Base-by-base conservation (phyloP, 1,140 invertebrate species). In the Nomia melanderi region DNA sequence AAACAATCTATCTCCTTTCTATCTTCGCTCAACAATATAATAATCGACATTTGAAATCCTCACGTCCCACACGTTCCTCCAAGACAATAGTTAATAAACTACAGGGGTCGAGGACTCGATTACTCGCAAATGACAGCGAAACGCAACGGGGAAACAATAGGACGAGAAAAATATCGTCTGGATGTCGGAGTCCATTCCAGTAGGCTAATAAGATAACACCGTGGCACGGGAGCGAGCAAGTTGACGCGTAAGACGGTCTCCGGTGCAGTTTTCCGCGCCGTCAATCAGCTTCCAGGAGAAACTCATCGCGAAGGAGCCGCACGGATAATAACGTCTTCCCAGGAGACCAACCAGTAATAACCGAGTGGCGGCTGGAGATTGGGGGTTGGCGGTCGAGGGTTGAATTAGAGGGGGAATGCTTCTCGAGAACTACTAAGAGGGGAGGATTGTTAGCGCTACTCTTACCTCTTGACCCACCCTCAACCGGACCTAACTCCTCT, bases 321-420 rank as follows among this genome's bases (percentile, higher is more conserved):
- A 77, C 56, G 79, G 87, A 84, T 87, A 88, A 88, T 88, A 87
- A 87, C 85, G 85, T 88, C 81, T 70, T 86, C 81, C 82, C 85
- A 31, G 60, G 81, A 75, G 83, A 82, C 60, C 79, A 72, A 79
- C 78, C 81, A 65, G 81, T 85, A 88, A 88, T 86, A 88, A 87
- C 84, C 75, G 73, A 86, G 82, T 82, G 82, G 79, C 44, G 73
- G 78, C 54, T 83, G 64, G 67, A 86, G 85, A 86, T 86, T 84
- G 82, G 82, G 79, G 79, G 81, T 86, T 81, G 82, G 74, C 73
- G 76, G 75, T 77, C 65, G 73, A 69, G 53, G 66, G 75, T 86
- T 54, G 84, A 86, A 84, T 86, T 83, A 80, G 77, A 77, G 65
- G 65, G 56, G 44, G 44, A 63, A 31, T 33, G 27, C 73, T 71